Base-by-base conservation (phyloP, 2,797 vertebrate genomes). In the Sebastes flavidus region DNA sequence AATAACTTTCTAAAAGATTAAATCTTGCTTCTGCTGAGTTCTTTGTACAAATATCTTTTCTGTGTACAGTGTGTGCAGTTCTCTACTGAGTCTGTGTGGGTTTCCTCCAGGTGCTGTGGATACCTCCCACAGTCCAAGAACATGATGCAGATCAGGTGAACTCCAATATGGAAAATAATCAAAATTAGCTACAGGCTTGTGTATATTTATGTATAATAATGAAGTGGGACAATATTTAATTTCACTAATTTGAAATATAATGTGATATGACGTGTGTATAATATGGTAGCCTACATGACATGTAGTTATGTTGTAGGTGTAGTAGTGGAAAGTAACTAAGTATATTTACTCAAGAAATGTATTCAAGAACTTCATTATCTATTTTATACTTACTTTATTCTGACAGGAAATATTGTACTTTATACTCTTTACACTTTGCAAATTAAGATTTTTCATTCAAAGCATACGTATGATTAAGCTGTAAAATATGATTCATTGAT, bases 81-180 rank as follows among this genome's bases (percentile, higher is more conserved):
- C 69, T 82, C 29, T 25, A 29, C 52, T n/a, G 54, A 56, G 60
- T 22, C 18, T 67, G 66, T 46, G 72, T 71, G 46, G 58, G 62
- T 77, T 77, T 77, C 65, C 54, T 80, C 8, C 70, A 75, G 70
- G 65, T 80, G 65, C 67, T 78, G 58, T 60, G 27, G 24, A 70
- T 78, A 67, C 72, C 77, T 67, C 65, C 65, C 56, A 76, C 61
- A 69, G 65, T 59, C 55, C 30, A 75, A 42, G 24, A 59, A 63
- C 49, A 52, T 52, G 8, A 75, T 30, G 42, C 71, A 55, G 66
- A 27, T 75, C 71, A 82, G 77, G 16, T 70, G 27, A 62, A 24
- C 34, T 32, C 2, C 16, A 42, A 2, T 14, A 30, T 9, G 3
- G 18, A 32, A 42, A 49, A 36, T 27, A 3, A 20, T 74, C 11